Conservation (phyloP, 2,113 vertebrate species). For the Heterochromis multidens region DNA sequence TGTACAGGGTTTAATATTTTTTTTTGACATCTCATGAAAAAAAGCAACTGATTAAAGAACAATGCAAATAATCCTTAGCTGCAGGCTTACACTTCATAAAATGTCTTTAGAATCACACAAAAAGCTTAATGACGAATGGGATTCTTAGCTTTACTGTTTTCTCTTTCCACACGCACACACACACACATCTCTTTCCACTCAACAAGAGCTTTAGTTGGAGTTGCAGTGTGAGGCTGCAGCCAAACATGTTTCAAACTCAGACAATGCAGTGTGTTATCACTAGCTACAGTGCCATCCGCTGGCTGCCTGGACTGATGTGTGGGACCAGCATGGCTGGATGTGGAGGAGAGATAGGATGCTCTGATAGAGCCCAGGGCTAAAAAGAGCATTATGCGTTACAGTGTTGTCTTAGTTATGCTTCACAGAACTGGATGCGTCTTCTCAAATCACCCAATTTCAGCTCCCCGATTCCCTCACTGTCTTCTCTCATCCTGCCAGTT, state of each 20-base stretch:
- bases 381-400: constrained; percentile 37
- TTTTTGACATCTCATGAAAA: neutral
- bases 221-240: constrained; percentile 13
- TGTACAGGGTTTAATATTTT: neutral
- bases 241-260: constrained; percentile 35
- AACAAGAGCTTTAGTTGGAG: constrained; percentile 32
- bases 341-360: constrained; percentile 52
- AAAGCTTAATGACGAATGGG: neutral
- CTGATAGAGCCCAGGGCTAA: constrained; percentile 54
- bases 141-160: neutral
- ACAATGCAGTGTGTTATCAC: constrained; percentile 62
- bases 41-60: neutral
- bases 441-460: constrained; percentile 43
- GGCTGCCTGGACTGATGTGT: constrained; percentile 48
- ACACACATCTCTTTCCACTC: neutral
- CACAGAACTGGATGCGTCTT: constrained; percentile 55
- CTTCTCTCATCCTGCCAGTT: constrained; percentile 43
- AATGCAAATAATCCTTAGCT: neutral
- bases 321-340: constrained; percentile 53
- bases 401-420: constrained; percentile 72
- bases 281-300: constrained; percentile 57
- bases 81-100: neutral
- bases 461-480: constrained; percentile 32
- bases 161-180: neutral
- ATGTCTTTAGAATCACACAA: neutral